Evolutionary conservation across 2,888 invertebrate species (phyloP).

Genomic region (Idaea dimidiata): DNA sequence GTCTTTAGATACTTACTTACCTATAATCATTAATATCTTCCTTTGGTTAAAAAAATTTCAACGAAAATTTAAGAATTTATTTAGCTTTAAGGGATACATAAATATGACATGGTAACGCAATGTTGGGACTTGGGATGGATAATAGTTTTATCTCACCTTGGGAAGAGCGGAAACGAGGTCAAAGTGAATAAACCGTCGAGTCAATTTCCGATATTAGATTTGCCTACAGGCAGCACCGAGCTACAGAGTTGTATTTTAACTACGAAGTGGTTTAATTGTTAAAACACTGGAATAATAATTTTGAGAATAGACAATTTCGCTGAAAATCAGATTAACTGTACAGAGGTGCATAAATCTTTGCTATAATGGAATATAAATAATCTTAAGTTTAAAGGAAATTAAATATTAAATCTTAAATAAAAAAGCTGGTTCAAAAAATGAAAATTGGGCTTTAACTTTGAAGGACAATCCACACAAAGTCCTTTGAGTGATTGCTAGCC

Average conservation of each 20-base stretch:
- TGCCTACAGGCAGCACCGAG: slow-evolving; percentile 50
- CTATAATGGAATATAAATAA: slow-evolving; percentile 8
- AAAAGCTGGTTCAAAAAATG: slow-evolving; percentile 23
- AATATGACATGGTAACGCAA: slow-evolving; percentile 44
- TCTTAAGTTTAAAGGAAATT: slow-evolving; percentile 31
- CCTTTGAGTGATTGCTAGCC: too few relatives aligned
- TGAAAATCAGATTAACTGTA: background rate
- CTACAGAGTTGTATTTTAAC: slow-evolving; percentile 41
- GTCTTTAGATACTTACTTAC: too few relatives aligned
- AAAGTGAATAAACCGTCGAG: slow-evolving; percentile 62
- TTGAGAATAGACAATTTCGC: background rate
- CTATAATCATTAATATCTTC: too few relatives aligned
- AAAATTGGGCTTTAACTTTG: slow-evolving; percentile 20
- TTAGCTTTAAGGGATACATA: slow-evolving; percentile 15
- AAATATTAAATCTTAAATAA: slow-evolving; percentile 30
- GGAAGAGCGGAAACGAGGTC: slow-evolving; percentile 50
- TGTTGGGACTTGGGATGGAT: slow-evolving; percentile 49
- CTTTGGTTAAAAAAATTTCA: too few relatives aligned
- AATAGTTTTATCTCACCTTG: slow-evolving; percentile 61
- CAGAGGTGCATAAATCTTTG: background rate
- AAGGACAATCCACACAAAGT: background rate
- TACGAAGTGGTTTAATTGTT: slow-evolving; percentile 29
- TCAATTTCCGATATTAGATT: slow-evolving; percentile 75
- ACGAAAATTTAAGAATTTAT: slow-evolving; percentile 9
- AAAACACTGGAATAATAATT: slow-evolving; percentile 12